Conservation (phyloP, 2,113 vertebrate genomes). For the Pseudopipra pipra region DNA sequence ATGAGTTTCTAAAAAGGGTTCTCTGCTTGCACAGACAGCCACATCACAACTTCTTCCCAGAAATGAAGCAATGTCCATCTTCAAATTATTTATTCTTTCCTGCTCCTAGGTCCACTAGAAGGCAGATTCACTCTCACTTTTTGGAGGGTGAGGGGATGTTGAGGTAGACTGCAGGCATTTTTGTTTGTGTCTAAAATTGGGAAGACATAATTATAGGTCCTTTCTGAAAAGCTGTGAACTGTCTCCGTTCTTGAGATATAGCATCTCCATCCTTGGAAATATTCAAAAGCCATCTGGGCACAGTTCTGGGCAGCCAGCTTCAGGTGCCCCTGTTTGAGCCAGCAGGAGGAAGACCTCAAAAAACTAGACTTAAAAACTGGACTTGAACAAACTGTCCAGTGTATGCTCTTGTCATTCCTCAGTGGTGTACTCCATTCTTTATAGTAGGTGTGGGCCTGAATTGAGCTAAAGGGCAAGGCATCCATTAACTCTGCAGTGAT, state of each 20-base stretch:
- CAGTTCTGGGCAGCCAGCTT: neutral
- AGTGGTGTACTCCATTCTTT: neutral
- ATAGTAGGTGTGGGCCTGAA: neutral
- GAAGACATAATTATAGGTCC: neutral
- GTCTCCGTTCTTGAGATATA: neutral
- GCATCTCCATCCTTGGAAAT: neutral
- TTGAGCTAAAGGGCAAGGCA: neutral
- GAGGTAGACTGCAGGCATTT: neutral
- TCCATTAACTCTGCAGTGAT: neutral
- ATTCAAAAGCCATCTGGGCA: neutral
- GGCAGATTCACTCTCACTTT: neutral
- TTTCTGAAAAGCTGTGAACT: neutral
- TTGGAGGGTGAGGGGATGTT: neutral
- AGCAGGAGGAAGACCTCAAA: neutral
- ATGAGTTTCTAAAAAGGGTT: neutral
- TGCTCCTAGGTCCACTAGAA: neutral
- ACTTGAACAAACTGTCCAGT: neutral
- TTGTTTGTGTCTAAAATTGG: neutral
- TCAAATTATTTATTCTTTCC: neutral
- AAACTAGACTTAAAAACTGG: neutral
- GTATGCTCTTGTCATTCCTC: neutral
- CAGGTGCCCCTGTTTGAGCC: neutral
- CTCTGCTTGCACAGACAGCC: neutral
- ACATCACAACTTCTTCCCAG: neutral
- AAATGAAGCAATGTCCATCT: neutral